A percentile compares a stretch with the other conserved stretches of the same genome.
These are phyloP conservation scores for Heteromyza rotundicornis DNA, from an alignment of 2,888 invertebrate species.

Conservation along the genomic window DNA sequence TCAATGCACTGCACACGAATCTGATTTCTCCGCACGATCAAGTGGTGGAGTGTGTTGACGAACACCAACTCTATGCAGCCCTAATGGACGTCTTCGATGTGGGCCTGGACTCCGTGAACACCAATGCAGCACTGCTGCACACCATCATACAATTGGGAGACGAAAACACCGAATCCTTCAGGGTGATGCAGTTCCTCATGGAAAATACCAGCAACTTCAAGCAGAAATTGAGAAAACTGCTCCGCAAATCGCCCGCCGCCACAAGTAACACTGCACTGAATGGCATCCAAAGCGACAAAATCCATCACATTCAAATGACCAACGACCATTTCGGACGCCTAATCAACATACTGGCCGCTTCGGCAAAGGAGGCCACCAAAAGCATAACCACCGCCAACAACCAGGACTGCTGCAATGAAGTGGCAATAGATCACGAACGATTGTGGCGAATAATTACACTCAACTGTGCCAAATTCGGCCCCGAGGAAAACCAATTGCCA, in stretches of 20 bases:
- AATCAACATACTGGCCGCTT: constrained; percentile 67
- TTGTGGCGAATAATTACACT: constrained; percentile 74
- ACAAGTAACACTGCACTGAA: constrained; percentile 48
- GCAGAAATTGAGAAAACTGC: constrained; percentile 80
- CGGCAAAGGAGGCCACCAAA: constrained; percentile 67
- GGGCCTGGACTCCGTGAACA: constrained; percentile 74
- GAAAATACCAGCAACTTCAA: constrained; percentile 76
- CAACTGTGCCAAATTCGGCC: constrained; percentile 54
- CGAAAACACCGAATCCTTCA: constrained; percentile 71
- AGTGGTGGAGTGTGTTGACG: constrained; percentile 66
- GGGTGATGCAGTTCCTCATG: constrained; percentile 77
- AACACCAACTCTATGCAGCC: constrained; percentile 69
- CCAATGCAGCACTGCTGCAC: constrained; percentile 70
- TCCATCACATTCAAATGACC: constrained; percentile 67
- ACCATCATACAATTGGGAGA: constrained; percentile 67
- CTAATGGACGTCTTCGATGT: constrained; percentile 67
- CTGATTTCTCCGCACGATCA: constrained; percentile 74
- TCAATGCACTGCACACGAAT: constrained; percentile 81
- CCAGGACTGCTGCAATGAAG: constrained; percentile 64
- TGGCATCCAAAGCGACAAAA: constrained; percentile 54
- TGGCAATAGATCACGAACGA: constrained; percentile 67
- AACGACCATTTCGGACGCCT: constrained; percentile 68
- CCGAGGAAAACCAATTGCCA: constrained; percentile 40
- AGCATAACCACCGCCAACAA: constrained; percentile 63
- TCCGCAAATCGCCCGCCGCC: constrained; percentile 72